Evolutionary conservation across 2,113 vertebrate genomes (phyloP).

Genomic region (Xenopus laevis): DNA sequence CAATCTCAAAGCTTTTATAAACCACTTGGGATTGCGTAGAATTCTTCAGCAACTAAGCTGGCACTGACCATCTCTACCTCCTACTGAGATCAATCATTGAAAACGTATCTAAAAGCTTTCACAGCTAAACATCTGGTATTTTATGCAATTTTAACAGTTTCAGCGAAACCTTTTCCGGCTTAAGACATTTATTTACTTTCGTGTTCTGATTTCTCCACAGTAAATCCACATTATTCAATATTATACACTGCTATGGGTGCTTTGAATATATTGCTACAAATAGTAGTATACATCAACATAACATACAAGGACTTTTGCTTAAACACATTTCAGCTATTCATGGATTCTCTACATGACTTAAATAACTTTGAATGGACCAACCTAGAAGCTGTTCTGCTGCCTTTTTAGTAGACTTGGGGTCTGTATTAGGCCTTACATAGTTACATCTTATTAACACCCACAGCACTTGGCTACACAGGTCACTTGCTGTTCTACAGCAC

Average conservation of each 20-base stretch:
- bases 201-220: not conserved
- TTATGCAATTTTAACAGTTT: conserved; percentile 14
- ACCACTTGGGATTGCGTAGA: conserved; percentile 9
- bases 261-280: no score
- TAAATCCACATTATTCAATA: conserved; percentile 11
- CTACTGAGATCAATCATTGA: not conserved
- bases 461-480: no score
- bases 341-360: no score
- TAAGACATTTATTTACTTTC: conserved; percentile 3
- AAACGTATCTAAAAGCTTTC: conserved; percentile 22
- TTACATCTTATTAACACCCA: no score
- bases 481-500: no score
- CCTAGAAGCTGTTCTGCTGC: no score
- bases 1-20: conserved; percentile 12
- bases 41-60: not conserved
- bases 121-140: conserved; percentile 9
- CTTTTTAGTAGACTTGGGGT: no score
- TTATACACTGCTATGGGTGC: not conserved
- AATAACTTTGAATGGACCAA: no score
- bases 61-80: not conserved
- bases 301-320: no score
- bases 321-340: no score
- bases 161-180: not conserved
- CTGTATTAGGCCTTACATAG: no score
- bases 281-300: no score